Conservation (phyloP, 2,113 vertebrate species). For the Hippotragus niger region DNA sequence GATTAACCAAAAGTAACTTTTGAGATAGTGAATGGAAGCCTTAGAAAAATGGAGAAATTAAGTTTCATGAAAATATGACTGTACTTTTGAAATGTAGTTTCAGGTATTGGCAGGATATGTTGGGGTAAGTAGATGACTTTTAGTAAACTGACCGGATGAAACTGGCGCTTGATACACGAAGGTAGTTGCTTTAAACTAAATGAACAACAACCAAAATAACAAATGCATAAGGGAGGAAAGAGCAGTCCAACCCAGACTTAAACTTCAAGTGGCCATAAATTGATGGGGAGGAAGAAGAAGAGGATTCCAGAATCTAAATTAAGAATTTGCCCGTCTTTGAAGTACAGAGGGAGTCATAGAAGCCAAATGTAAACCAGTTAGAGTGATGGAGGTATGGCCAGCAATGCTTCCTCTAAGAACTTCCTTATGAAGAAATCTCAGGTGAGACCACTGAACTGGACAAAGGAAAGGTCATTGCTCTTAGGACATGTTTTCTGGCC, state of each 20-base stretch:
- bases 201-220: not conserved
- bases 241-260: not conserved
- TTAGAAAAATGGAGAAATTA: slow-evolving; percentile 46
- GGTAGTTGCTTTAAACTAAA: not conserved
- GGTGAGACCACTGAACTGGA: not conserved
- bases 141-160: not conserved
- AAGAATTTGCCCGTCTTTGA: not conserved
- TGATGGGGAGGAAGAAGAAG: not conserved
- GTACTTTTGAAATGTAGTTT: slow-evolving; percentile 1
- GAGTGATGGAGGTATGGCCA: too few species aligned
- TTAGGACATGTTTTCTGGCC: not conserved
- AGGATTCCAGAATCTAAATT: not conserved
- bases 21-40: not conserved
- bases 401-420: not conserved
- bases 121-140: not conserved
- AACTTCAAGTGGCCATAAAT: not conserved
- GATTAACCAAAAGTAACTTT: slow-evolving; percentile 1
- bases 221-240: not conserved
- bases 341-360: not conserved
- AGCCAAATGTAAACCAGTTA: not conserved
- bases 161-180: not conserved
- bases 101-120: not conserved
- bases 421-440: not conserved
- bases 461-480: not conserved
- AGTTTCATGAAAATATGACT: slow-evolving; percentile 6